Evolutionary conservation across 1,140 invertebrate genomes (phyloP).

Genomic region (Bombus haemorrhoidalis): DNA sequence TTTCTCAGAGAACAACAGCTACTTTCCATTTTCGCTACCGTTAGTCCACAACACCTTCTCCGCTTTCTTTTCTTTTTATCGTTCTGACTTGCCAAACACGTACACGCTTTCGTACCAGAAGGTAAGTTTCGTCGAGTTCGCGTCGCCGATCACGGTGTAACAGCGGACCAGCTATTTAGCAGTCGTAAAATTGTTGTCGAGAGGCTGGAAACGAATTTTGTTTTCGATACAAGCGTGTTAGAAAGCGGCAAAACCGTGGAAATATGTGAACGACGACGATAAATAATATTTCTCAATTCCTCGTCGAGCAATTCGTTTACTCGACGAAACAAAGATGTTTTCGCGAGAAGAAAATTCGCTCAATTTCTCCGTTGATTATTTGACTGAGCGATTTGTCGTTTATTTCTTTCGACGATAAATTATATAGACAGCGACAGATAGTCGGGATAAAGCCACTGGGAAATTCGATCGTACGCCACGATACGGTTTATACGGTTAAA

Average conservation of each 20-base stretch:
- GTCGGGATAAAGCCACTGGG: neutral
- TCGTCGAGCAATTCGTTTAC: no score
- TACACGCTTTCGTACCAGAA: conserved; percentile 17
- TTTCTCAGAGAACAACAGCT: conserved; percentile 15
- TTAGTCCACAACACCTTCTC: conserved; percentile 36
- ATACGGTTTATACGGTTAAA: neutral
- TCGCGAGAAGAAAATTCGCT: no score
- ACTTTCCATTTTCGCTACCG: conserved; percentile 27
- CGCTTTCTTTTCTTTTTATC: conserved; percentile 38
- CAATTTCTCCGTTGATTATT: neutral
- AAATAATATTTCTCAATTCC: no score
- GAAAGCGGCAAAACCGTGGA: neutral
- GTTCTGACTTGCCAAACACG: conserved; percentile 24
- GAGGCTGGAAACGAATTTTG: conserved; percentile 21
- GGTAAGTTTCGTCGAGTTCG: conserved; percentile 47
- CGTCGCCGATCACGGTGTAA: conserved; percentile 40
- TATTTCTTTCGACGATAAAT: no score
- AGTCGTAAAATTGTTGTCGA: conserved; percentile 57
- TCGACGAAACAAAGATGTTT: no score
- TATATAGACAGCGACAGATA: no score
- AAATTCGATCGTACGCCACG: neutral
- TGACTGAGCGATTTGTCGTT: no score
- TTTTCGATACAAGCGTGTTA: conserved; percentile 38
- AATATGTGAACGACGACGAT: neutral
- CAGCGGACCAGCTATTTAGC: conserved; percentile 49